phyloP scores from a whole-genome alignment of 1,140 invertebrate genomes.

The Aphelinus atriplicis region DNA sequence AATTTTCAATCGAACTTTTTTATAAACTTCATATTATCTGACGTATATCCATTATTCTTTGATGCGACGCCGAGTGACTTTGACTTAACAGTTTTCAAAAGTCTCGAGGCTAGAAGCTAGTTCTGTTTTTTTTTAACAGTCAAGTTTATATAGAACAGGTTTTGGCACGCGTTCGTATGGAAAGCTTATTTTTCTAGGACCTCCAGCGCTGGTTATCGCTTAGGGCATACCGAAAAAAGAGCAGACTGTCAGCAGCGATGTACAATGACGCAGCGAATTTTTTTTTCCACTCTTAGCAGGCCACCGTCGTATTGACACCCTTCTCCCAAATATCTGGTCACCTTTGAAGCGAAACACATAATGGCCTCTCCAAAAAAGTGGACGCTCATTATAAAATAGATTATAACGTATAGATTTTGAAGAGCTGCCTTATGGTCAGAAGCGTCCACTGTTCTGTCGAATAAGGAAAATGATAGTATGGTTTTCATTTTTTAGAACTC shows the following conservation, averaged over 20 bases:
- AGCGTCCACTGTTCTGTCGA: background rate
- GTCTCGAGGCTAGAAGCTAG: too few species aligned
- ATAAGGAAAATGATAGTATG: constrained; percentile 23
- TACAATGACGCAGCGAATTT: constrained; percentile 33
- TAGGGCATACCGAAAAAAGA: background rate
- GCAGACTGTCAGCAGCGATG: constrained; percentile 14
- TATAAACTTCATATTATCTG: too few species aligned
- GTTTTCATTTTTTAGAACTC: constrained; percentile 10
- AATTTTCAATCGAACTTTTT: too few species aligned
- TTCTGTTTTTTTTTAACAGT: too few species aligned
- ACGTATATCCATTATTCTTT: too few species aligned
- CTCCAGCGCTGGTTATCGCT: constrained; percentile 18
- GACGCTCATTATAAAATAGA: background rate
- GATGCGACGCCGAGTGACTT: too few species aligned
- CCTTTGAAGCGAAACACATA: too few species aligned
- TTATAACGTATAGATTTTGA: constrained; percentile 22
- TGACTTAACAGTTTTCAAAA: too few species aligned
- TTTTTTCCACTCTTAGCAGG: constrained; percentile 18
- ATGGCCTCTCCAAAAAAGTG: background rate
- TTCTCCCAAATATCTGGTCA: background rate
- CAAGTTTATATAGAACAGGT: background rate
- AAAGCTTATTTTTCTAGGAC: constrained; percentile 20
- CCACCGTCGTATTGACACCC: constrained; percentile 7
- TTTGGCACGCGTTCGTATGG: background rate
- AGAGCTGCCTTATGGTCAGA: constrained; percentile 9